phyloP scores from a whole-genome alignment of 2,113 vertebrate species.

The Cepphus grylle region DNA sequence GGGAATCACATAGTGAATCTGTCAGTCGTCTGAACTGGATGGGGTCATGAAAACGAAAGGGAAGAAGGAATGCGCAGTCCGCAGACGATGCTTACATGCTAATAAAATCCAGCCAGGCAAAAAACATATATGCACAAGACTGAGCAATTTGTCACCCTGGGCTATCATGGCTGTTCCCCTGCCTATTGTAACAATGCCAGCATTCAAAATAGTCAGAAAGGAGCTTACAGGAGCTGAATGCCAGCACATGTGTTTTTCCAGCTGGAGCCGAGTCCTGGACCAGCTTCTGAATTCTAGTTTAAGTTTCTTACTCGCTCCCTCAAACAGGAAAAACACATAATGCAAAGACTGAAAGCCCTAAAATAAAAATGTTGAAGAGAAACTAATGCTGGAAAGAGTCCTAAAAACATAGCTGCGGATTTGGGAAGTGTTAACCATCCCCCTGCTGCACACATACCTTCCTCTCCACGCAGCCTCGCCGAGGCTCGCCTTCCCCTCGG shows the following conservation, averaged over 20 bases:
- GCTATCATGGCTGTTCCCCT: constrained; percentile 65
- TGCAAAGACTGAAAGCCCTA: constrained; percentile 55
- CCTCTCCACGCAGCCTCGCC: not conserved
- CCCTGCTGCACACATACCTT: constrained; percentile 4
- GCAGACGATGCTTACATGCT: constrained; percentile 45
- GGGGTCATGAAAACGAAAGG: constrained; percentile 32
- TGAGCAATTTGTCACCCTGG: constrained; percentile 67
- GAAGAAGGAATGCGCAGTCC: not conserved
- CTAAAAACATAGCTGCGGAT: constrained; percentile 11
- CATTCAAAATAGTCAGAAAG: constrained; percentile 69
- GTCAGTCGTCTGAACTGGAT: not conserved
- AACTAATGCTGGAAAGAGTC: constrained; percentile 51
- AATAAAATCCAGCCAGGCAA: constrained; percentile 68
- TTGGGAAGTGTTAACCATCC: constrained; percentile 20
- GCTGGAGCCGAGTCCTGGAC: constrained; percentile 58
- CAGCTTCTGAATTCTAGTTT: constrained; percentile 65
- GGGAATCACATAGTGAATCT: not conserved
- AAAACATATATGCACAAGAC: constrained; percentile 65
- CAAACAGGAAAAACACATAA: constrained; percentile 66
- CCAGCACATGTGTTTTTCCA: constrained; percentile 72
- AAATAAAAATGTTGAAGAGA: constrained; percentile 65
- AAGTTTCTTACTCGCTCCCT: constrained; percentile 64
- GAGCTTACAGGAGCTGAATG: constrained; percentile 66
- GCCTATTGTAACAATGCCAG: constrained; percentile 68
- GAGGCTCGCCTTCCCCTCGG: not conserved